These are phyloP conservation scores for Aegotheles bennettii DNA, from an alignment of 2,113 vertebrate species.

Conservation along the genomic window DNA sequence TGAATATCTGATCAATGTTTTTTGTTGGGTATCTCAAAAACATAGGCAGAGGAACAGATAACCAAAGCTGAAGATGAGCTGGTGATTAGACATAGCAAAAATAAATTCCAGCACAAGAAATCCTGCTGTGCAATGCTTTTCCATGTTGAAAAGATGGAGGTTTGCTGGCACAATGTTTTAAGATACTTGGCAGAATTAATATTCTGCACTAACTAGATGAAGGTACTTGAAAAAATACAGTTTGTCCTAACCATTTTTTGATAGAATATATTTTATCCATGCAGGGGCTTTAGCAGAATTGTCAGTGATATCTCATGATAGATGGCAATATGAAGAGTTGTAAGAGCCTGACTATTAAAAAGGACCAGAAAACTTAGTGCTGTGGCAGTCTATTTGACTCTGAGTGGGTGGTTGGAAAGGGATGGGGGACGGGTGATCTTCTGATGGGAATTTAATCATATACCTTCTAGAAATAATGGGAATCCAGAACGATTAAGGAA, in stretches of 20 bases:
- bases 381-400: neutral
- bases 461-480: slow-evolving; percentile 17
- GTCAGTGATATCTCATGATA: slow-evolving; percentile 19
- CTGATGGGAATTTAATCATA: slow-evolving; percentile 21
- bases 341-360: neutral
- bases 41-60: neutral
- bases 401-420: neutral
- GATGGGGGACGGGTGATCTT: neutral
- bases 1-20: neutral
- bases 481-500: slow-evolving; percentile 31
- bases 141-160: neutral
- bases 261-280: slow-evolving; percentile 38
- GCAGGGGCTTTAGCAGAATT: slow-evolving; percentile 24
- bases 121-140: neutral
- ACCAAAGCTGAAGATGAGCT: neutral
- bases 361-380: neutral
- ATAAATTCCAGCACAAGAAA: neutral
- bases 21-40: neutral
- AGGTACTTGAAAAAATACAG: slow-evolving; percentile 36
- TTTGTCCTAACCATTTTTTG: slow-evolving; percentile 27
- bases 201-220: neutral
- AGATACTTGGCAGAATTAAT: slow-evolving; percentile 38
- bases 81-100: neutral
- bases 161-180: slow-evolving; percentile 6
- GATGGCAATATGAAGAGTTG: neutral